These are phyloP conservation scores for Catocala nupta DNA, from an alignment of 2,888 invertebrate genomes.

Conservation along the genomic window DNA sequence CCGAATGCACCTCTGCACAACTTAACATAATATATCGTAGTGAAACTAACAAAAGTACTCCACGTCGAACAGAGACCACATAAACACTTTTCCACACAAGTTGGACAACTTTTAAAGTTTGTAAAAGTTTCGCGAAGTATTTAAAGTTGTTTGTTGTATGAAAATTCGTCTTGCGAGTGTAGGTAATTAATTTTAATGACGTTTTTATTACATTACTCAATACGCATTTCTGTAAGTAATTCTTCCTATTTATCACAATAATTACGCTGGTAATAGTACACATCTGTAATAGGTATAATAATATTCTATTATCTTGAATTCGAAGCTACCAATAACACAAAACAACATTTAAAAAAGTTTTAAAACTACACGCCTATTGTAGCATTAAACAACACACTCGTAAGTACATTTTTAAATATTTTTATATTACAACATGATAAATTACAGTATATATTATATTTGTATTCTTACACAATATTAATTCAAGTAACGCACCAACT, in stretches of 20 bases:
- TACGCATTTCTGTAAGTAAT: neutral
- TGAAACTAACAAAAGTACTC: slow-evolving; percentile 53
- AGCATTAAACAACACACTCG: too few species aligned
- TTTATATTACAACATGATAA: too few species aligned
- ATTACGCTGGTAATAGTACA: neutral
- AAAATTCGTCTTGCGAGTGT: slow-evolving; percentile 54
- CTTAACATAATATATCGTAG: slow-evolving; percentile 49
- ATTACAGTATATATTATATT: too few species aligned
- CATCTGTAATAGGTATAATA: too few species aligned
- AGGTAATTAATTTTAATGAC: slow-evolving; percentile 31
- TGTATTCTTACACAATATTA: too few species aligned
- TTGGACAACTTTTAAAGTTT: slow-evolving; percentile 53
- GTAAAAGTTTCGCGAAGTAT: slow-evolving; percentile 52
- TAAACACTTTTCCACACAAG: slow-evolving; percentile 43
- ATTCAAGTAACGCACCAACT: neutral
- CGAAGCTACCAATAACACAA: too few species aligned
- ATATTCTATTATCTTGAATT: too few species aligned
- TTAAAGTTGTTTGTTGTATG: slow-evolving; percentile 54
- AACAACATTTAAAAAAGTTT: too few species aligned
- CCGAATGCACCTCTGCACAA: slow-evolving; percentile 68
- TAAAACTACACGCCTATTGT: too few species aligned
- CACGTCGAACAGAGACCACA: slow-evolving; percentile 25
- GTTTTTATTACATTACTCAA: slow-evolving; percentile 18
- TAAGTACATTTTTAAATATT: too few species aligned
- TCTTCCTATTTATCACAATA: too few species aligned